phyloP scores from a whole-genome alignment of 2,797 vertebrate genomes.

The Stomatorhinus walkeri region DNA sequence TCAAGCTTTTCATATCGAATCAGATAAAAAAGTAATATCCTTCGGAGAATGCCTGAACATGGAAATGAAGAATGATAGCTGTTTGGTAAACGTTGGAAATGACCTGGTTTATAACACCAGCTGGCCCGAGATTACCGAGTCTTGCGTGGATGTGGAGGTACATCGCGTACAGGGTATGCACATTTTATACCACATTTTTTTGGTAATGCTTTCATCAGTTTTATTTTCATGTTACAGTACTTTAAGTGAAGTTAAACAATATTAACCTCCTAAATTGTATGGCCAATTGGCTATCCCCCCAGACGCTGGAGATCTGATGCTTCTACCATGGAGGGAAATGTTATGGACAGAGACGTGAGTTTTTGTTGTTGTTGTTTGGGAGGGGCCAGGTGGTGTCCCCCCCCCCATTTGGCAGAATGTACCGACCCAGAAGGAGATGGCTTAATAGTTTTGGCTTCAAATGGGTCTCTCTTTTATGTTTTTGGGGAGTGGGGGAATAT shows the following conservation, averaged over 20 bases:
- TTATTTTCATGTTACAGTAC: background rate
- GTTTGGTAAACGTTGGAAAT: background rate
- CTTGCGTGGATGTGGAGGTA: slow-evolving; percentile 8
- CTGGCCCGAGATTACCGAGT: background rate
- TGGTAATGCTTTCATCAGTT: background rate
- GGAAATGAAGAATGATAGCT: background rate
- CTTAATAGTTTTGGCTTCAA: background rate
- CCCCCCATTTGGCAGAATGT: background rate
- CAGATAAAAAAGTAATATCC: rapidly evolving
- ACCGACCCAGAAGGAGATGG: background rate
- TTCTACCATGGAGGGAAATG: slow-evolving; percentile 28
- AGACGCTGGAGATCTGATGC: slow-evolving; percentile 23
- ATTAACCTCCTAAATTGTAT: background rate
- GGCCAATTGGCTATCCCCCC: background rate
- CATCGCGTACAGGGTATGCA: background rate
- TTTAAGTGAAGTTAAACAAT: background rate
- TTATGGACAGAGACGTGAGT: slow-evolving; percentile 22
- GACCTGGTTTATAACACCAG: background rate
- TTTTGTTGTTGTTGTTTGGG: background rate
- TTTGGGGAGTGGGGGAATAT: background rate
- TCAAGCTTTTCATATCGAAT: background rate
- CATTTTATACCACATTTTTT: background rate
- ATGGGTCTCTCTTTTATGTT: background rate
- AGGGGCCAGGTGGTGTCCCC: background rate
- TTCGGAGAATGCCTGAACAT: background rate